phyloP scores from a whole-genome alignment of 2,113 vertebrate species.

The Syngnathoides biaculeatus region DNA sequence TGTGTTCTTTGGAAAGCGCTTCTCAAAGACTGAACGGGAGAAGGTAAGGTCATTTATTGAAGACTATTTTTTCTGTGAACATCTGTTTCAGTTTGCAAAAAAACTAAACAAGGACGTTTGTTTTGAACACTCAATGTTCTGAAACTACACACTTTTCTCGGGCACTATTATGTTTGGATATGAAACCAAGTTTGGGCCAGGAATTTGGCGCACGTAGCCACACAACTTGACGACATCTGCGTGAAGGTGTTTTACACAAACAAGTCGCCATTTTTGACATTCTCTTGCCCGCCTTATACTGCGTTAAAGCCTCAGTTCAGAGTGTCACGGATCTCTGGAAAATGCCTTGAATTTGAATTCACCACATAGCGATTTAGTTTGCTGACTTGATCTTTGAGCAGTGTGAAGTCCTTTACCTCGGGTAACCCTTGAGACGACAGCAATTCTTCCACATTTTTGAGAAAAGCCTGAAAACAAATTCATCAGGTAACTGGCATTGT shows the following conservation, averaged over 20 bases:
- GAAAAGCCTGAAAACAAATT: conserved; percentile 76
- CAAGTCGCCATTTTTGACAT: not conserved
- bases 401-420: conserved; percentile 62
- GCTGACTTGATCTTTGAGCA: conserved; percentile 35
- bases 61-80: conserved; percentile 39
- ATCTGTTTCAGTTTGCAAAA: conserved; percentile 63
- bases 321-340: not conserved
- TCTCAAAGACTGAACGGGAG: conserved; percentile 8
- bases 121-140: conserved; percentile 37
- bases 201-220: conserved; percentile 15
- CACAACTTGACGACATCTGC: not conserved
- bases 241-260: not conserved
- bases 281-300: not conserved
- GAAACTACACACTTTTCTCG: conserved; percentile 46
- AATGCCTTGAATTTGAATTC: conserved; percentile 23
- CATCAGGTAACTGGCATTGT: conserved; percentile 45
- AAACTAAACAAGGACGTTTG: conserved; percentile 39
- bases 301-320: not conserved
- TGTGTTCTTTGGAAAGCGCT: not conserved
- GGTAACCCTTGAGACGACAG: conserved; percentile 70
- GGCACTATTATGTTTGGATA: conserved; percentile 26
- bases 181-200: conserved; percentile 22
- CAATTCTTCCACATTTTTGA: conserved; percentile 80
- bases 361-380: conserved; percentile 20
- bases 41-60: conserved; percentile 20